Percentiles rank a stretch among this genome's conserved stretches.
Conservation (phyloP, 2,113 vertebrate species). For the Dipodomys merriami region DNA sequence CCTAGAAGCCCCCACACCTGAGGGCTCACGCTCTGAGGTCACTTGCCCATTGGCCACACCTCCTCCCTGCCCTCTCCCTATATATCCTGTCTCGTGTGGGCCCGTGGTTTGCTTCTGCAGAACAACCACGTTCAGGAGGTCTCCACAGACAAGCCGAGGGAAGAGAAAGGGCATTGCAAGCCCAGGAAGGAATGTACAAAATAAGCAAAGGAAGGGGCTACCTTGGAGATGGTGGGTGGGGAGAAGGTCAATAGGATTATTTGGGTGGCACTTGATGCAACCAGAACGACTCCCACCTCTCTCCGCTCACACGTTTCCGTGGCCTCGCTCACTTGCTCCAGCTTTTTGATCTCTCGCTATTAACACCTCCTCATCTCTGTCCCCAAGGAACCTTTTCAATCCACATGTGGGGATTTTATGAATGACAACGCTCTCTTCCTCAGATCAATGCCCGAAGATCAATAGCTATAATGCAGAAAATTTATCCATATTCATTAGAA, state of each 20-base stretch:
- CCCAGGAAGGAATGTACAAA: neutral
- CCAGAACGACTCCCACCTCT: neutral
- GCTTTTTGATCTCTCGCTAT: neutral
- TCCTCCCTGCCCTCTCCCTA: no score
- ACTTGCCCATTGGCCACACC: no score
- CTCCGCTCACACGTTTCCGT: neutral
- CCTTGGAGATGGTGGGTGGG: neutral
- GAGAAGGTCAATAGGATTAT: neutral
- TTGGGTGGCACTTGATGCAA: neutral
- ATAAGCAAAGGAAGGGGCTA: neutral
- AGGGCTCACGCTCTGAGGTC: no score
- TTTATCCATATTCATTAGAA: slow-evolving; percentile 79
- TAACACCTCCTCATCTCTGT: neutral
- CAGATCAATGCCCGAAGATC: slow-evolving; percentile 76
- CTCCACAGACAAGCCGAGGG: neutral
- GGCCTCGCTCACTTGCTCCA: neutral
- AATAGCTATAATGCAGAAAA: slow-evolving; percentile 76
- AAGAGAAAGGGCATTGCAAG: neutral
- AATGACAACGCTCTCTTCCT: slow-evolving; percentile 2
- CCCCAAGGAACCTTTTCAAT: slow-evolving; percentile 46
- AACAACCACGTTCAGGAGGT: no score
- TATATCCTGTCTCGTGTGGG: no score
- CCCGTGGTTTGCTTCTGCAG: no score
- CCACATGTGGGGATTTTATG: slow-evolving; percentile 62
- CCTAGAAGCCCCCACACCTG: no score